These are phyloP conservation scores for Pseudopipra pipra DNA, from an alignment of 2,113 vertebrate species.

Conservation along the genomic window DNA sequence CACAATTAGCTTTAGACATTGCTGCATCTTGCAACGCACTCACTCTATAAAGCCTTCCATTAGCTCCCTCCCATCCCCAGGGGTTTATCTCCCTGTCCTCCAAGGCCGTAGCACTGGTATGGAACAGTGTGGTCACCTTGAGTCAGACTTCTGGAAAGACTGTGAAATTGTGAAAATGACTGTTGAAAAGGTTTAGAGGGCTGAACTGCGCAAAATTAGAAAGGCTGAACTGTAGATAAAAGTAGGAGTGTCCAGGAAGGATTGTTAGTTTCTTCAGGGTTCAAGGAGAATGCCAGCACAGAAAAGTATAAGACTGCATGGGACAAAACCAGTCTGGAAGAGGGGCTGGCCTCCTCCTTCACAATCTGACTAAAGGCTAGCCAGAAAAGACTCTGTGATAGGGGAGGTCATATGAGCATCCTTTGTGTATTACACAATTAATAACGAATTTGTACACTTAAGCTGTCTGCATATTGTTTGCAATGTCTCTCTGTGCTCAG, in stretches of 20 bases:
- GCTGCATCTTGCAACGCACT: not conserved
- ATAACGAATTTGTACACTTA: not conserved
- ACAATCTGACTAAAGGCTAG: not conserved
- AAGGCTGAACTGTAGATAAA: not conserved
- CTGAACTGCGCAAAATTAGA: not conserved
- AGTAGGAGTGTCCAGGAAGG: not conserved
- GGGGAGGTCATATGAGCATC: not conserved
- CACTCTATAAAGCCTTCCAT: not conserved
- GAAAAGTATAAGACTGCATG: not conserved
- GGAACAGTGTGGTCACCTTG: not conserved
- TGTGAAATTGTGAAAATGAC: not conserved
- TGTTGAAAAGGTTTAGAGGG: not conserved
- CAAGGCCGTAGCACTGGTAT: too few species aligned
- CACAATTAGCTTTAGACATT: not conserved
- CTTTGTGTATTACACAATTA: not conserved
- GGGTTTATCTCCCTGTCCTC: not conserved
- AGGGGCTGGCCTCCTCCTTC: not conserved
- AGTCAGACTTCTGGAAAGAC: not conserved
- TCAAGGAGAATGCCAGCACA: not conserved
- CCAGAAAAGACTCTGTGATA: not conserved
- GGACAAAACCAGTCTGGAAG: not conserved
- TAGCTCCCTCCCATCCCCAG: not conserved
- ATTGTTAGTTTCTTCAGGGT: not conserved
- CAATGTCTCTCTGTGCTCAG: not conserved
- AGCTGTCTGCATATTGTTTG: not conserved